Evolutionary conservation across 92 coral and sea anemone genomes (phyloP).

Genomic region (Virgularia gustaviana): DNA sequence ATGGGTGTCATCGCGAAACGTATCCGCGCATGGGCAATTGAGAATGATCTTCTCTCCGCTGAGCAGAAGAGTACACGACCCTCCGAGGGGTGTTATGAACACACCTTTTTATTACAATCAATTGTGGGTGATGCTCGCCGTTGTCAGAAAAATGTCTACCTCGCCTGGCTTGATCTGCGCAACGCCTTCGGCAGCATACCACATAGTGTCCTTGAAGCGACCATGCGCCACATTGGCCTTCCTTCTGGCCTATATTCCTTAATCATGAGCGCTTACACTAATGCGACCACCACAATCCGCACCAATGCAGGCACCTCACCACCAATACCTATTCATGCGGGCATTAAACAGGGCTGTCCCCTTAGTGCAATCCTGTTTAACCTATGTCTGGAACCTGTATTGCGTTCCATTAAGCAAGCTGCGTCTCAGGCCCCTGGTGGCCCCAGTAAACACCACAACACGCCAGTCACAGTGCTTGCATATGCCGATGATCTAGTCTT

Average conservation of each 20-base stretch:
- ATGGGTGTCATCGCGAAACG: conserved; percentile 31
- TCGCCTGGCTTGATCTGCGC: conserved; percentile 13
- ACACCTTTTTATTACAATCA: conserved; percentile 1
- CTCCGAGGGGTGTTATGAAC: conserved; percentile 22
- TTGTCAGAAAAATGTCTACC: not conserved
- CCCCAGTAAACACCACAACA: conserved; percentile 4
- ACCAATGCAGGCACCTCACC: not conserved
- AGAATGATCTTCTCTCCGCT: not conserved
- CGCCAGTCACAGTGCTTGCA: conserved; percentile 26
- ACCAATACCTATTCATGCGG: not conserved
- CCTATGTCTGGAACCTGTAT: not conserved
- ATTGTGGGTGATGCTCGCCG: not conserved
- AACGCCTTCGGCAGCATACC: conserved; percentile 19
- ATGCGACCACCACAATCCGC: conserved; percentile 6
- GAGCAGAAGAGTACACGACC: conserved; percentile 18
- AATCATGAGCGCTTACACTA: not conserved
- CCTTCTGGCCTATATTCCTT: not conserved
- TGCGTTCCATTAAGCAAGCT: conserved; percentile 29
- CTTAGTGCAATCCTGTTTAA: conserved; percentile 10
- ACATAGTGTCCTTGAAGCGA: conserved; percentile 5
- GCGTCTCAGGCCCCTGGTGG: conserved; percentile 10
- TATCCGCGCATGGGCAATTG: conserved; percentile 25
- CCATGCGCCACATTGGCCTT: conserved; percentile 1
- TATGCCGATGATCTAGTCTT: conserved; percentile 41
- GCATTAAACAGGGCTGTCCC: conserved; percentile 21